These are phyloP conservation scores for Pogonocichla stellata DNA, from an alignment of 2,113 vertebrate species.

Conservation along the genomic window DNA sequence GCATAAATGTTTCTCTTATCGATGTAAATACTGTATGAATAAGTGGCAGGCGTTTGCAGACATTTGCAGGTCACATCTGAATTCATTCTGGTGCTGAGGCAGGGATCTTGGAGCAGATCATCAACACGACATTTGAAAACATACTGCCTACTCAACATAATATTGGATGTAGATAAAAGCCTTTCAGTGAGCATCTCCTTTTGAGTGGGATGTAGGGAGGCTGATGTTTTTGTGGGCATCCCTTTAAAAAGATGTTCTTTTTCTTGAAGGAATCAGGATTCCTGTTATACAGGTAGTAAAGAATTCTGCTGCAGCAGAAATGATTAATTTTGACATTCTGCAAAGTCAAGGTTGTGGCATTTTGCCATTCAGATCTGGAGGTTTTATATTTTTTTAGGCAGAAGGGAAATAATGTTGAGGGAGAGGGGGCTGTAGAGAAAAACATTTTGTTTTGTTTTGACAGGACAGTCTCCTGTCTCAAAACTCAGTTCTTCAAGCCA, in stretches of 20 bases:
- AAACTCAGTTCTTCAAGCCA: not conserved
- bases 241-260: not conserved
- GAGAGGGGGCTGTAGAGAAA: fast-evolving
- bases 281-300: not conserved
- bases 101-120: not conserved
- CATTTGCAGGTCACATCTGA: not conserved
- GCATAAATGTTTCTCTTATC: not conserved
- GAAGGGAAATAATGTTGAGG: not conserved
- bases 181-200: not conserved
- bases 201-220: not conserved
- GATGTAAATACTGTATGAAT: not conserved
- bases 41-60: not conserved
- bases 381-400: not conserved
- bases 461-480: not conserved
- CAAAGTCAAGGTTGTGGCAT: not conserved
- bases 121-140: not conserved
- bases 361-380: not conserved
- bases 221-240: not conserved
- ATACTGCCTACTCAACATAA: not conserved
- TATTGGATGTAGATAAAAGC: not conserved
- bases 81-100: not conserved
- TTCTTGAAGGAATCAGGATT: not conserved
- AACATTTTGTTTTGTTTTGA: not conserved
- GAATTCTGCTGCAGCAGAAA: not conserved
- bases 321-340: not conserved